Evolutionary conservation across 1,140 invertebrate genomes (phyloP).

Genomic region (Phymorhynchus buccinoides): DNA sequence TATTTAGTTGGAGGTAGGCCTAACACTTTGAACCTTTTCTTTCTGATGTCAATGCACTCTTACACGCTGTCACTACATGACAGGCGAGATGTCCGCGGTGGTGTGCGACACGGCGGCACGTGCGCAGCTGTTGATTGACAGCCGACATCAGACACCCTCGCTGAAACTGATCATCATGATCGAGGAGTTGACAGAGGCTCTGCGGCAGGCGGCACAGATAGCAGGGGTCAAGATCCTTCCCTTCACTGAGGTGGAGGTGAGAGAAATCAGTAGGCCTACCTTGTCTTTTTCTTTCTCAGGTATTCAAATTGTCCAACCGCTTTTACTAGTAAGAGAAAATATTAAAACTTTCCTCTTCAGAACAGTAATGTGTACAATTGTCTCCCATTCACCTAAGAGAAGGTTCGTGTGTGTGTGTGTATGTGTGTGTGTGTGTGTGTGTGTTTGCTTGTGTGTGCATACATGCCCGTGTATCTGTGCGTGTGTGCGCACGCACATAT

Average conservation of each 20-base stretch:
- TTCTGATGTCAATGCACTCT: too few species aligned
- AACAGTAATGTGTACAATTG: too few species aligned
- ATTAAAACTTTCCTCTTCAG: too few species aligned
- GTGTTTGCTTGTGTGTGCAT: too few species aligned
- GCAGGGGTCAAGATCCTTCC: constrained; percentile 85
- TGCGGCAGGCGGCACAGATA: constrained; percentile 84
- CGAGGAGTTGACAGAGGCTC: constrained; percentile 82
- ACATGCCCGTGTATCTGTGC: too few species aligned
- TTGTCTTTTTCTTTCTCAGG: too few species aligned
- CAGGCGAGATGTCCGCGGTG: constrained; percentile 75
- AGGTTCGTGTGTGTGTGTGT: background rate
- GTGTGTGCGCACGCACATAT: too few species aligned
- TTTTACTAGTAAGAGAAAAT: too few species aligned
- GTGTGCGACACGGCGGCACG: constrained; percentile 91
- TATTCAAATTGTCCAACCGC: too few species aligned
- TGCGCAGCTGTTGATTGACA: constrained; percentile 82
- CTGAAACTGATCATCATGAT: constrained; percentile 88
- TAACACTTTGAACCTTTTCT: too few species aligned
- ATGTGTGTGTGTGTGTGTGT: background rate
- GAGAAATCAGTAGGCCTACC: background rate
- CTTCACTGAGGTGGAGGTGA: constrained; percentile 88
- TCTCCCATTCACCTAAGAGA: background rate
- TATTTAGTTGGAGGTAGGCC: background rate
- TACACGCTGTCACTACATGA: background rate
- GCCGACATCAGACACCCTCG: constrained; percentile 80